Evolutionary conservation across 2,797 vertebrate species (phyloP).

Genomic region (Smutsia temminckii): DNA sequence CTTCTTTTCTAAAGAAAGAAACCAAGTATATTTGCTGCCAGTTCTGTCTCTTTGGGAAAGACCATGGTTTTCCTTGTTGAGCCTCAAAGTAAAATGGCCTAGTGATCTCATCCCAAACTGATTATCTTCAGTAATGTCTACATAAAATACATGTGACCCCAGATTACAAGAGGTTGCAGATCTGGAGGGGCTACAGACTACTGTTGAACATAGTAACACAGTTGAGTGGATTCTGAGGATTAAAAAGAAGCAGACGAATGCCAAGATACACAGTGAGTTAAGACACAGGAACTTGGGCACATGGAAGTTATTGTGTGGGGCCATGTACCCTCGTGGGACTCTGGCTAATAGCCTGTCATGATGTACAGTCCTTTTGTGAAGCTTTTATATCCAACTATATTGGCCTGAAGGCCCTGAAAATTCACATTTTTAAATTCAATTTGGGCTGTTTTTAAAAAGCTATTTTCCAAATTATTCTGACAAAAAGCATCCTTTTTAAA

Average conservation of each 20-base stretch:
- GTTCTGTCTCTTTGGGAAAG: conserved; percentile 58
- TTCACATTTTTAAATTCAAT: not conserved
- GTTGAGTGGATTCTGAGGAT: not conserved
- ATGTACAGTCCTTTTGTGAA: not conserved
- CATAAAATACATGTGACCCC: conserved; percentile 31
- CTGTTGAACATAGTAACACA: conserved; percentile 19
- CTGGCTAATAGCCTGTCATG: not conserved
- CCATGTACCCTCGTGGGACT: rapidly evolving
- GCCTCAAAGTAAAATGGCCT: conserved; percentile 32
- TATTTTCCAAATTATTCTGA: conserved; percentile 16
- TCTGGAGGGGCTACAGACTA: not conserved
- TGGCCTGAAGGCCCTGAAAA: conserved; percentile 3
- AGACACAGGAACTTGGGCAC: not conserved
- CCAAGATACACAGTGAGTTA: conserved; percentile 33
- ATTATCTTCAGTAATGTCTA: conserved; percentile 39
- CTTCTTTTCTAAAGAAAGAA: conserved; percentile 50
- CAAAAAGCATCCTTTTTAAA: not conserved
- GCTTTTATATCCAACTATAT: not conserved
- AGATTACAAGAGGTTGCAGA: not conserved
- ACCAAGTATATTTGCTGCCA: conserved; percentile 35
- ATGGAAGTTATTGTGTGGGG: not conserved
- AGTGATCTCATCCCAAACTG: conserved; percentile 53
- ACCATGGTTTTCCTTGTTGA: conserved; percentile 53
- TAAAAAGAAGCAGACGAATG: not conserved
- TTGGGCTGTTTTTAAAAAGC: not conserved